Conservation (phyloP, 1,140 invertebrate species). For the Hormaphis cornu region DNA sequence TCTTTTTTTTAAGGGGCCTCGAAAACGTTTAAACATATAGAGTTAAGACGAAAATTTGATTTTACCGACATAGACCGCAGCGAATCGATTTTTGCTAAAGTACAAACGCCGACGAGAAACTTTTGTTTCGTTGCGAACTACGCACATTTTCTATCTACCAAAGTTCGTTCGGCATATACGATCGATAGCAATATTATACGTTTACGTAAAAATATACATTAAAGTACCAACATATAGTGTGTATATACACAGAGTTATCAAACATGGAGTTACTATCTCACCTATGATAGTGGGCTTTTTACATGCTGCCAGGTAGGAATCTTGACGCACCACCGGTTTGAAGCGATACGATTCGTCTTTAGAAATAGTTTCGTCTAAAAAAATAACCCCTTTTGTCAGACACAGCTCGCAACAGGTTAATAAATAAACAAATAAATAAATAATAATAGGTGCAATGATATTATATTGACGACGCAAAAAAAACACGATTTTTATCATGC, state of each 20-base stretch:
- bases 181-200: too few relatives aligned
- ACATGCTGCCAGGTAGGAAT: conserved; percentile 46
- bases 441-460: background rate
- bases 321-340: conserved; percentile 44
- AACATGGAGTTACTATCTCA: background rate
- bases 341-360: conserved; percentile 37
- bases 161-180: too few relatives aligned
- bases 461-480: background rate
- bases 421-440: background rate
- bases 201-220: background rate
- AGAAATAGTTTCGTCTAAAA: conserved; percentile 35
- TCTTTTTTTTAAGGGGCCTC: too few relatives aligned
- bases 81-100: too few relatives aligned
- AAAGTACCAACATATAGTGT: too few relatives aligned
- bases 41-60: too few relatives aligned
- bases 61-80: too few relatives aligned
- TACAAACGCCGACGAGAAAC: too few relatives aligned
- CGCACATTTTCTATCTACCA: too few relatives aligned
- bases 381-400: background rate
- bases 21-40: too few relatives aligned
- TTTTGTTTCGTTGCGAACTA: too few relatives aligned
- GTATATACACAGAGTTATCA: background rate
- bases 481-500: background rate
- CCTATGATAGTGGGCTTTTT: conserved; percentile 38
- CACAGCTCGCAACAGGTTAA: background rate